Conservation (phyloP, 2,797 vertebrate species). For the Melanotaenia pygmaea region DNA sequence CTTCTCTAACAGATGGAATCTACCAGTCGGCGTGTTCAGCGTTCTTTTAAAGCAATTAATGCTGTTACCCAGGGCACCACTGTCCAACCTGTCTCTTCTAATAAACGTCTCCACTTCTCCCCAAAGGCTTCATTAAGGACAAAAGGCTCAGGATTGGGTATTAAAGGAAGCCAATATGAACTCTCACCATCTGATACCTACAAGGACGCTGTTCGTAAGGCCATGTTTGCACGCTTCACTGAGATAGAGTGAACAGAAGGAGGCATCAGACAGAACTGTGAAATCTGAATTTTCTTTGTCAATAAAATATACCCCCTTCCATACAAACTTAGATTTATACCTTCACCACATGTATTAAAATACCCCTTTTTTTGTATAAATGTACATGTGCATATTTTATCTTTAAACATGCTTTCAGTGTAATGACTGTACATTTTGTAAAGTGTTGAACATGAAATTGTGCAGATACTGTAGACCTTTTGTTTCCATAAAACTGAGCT, state of each 20-base stretch:
- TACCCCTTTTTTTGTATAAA: conserved; percentile 8
- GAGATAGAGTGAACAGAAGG: conserved; percentile 85
- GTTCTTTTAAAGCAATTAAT: conserved; percentile 62
- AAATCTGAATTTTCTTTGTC: neutral
- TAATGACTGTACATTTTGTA: conserved; percentile 54
- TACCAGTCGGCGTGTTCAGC: neutral
- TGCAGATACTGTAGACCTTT: conserved; percentile 7
- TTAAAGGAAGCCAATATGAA: conserved; percentile 90
- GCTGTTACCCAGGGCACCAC: conserved; percentile 36
- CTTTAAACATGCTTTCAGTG: conserved; percentile 14
- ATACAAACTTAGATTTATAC: conserved; percentile 12
- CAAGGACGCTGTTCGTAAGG: conserved; percentile 92
- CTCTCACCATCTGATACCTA: conserved; percentile 91
- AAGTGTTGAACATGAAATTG: conserved; percentile 37
- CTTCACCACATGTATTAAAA: conserved; percentile 12
- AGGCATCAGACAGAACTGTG: neutral
- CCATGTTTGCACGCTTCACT: conserved; percentile 93
- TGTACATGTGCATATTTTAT: neutral
- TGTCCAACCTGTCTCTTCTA: conserved; percentile 39
- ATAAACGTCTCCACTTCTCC: conserved; percentile 49
- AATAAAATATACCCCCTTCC: neutral
- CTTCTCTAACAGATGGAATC: conserved; percentile 51
- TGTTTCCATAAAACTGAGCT: conserved; percentile 28
- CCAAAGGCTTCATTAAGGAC: conserved; percentile 90
- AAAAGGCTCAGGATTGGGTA: conserved; percentile 91